phyloP scores from a whole-genome alignment of 2,113 vertebrate species.

The Rhinoderma darwinii region DNA sequence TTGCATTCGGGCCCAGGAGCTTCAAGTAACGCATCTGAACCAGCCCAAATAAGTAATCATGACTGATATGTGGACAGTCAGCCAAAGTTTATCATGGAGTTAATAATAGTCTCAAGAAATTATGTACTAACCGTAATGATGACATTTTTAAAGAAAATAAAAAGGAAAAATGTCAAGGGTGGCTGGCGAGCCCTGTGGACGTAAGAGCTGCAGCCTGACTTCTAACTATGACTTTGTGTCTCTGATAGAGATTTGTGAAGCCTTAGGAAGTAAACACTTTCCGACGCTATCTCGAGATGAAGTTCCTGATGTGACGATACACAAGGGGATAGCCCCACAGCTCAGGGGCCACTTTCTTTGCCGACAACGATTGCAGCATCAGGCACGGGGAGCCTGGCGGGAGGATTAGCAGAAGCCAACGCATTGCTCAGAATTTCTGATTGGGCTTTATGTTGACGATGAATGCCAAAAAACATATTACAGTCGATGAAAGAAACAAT shows the following conservation, averaged over 20 bases:
- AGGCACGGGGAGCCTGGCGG: not conserved
- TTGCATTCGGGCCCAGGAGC: too few relatives aligned
- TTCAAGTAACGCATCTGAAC: too few relatives aligned
- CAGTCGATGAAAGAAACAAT: constrained; percentile 44
- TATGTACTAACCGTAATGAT: too few relatives aligned
- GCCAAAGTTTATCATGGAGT: too few relatives aligned
- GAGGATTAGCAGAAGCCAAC: constrained; percentile 24
- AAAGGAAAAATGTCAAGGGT: not conserved
- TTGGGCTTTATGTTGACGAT: constrained; percentile 34
- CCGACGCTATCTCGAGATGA: constrained; percentile 2
- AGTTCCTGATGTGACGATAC: constrained; percentile 6
- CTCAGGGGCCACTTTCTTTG: not conserved
- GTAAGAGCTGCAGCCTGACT: not conserved
- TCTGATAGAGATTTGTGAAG: constrained; percentile 4
- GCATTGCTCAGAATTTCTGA: constrained; percentile 10
- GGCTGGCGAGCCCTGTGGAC: not conserved
- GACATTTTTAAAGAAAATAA: too few relatives aligned
- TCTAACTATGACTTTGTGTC: not conserved
- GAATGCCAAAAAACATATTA: constrained; percentile 48
- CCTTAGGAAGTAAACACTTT: not conserved
- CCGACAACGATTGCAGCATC: constrained; percentile 14
- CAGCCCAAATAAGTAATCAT: too few relatives aligned
- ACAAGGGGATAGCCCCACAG: not conserved
- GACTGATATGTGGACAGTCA: too few relatives aligned
- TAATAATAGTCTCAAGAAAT: too few relatives aligned